Evolutionary conservation across 2,113 vertebrate species (phyloP).

Genomic region (Spermophilus dauricus): DNA sequence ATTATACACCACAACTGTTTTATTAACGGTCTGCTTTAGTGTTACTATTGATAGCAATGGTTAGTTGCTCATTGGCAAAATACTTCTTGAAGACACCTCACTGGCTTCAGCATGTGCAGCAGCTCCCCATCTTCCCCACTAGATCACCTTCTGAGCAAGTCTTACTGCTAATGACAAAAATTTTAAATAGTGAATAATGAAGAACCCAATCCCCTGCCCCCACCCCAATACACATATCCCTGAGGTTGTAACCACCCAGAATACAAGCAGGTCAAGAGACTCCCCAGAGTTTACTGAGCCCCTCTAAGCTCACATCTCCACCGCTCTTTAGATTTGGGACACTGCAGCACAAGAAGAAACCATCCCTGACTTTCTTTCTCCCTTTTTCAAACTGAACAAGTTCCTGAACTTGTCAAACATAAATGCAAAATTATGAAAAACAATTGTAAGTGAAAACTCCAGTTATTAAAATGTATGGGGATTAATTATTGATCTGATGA

Average conservation of each 20-base stretch:
- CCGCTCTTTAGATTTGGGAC: slow-evolving; percentile 78
- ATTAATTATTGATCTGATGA: slow-evolving; percentile 91
- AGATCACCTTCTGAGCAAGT: slow-evolving; percentile 79
- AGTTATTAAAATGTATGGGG: slow-evolving; percentile 89
- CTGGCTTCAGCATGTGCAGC: background rate
- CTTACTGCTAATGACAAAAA: slow-evolving; percentile 84
- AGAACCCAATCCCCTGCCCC: slow-evolving; percentile 36
- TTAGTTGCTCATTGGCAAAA: background rate
- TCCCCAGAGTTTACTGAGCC: slow-evolving; percentile 74
- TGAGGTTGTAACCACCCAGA: slow-evolving; percentile 82
- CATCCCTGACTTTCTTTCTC: slow-evolving; percentile 84
- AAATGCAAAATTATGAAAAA: slow-evolving; percentile 89
- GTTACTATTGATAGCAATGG: background rate
- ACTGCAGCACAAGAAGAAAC: slow-evolving; percentile 80
- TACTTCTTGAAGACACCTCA: background rate
- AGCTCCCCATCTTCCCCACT: slow-evolving; percentile 69
- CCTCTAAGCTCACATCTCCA: slow-evolving; percentile 55
- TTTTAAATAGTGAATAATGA: slow-evolving; percentile 77
- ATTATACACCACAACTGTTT: background rate
- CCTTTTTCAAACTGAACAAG: slow-evolving; percentile 86
- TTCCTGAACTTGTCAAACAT: slow-evolving; percentile 88
- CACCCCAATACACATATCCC: slow-evolving; percentile 69
- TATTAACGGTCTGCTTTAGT: background rate
- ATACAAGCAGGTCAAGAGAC: slow-evolving; percentile 74
- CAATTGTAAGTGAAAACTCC: slow-evolving; percentile 85